Base-by-base conservation (phyloP, 2,888 invertebrate genomes). In the Microctonus hyperodae region DNA sequence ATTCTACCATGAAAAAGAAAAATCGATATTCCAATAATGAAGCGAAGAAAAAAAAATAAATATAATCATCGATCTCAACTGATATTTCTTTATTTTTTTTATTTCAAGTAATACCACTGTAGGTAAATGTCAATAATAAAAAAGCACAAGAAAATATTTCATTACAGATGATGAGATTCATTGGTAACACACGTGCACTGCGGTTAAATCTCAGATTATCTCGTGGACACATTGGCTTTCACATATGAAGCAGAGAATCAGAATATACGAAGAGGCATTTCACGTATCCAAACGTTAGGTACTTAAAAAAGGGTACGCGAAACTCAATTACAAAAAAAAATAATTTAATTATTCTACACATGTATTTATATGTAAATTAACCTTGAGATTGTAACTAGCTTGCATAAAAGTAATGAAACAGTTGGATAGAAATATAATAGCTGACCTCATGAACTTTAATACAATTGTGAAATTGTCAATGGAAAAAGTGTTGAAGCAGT, bases 181-280 rank as follows among this genome's bases (percentile, higher is more conserved):
- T 37, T 37, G 37, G 37, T n/a, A 37, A 37, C n/a, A 37, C 1
- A 37, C 37, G 37, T 37, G 37, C n/a, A 37, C 37, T 37, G n/a
- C 3, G 37, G 9, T 44, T 44, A 1, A 44, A 6, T 75, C 73
- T 76, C 72, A 78, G 77, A 75, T 74, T 16, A 44, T 59, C 79
- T 79, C 70, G 74, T 72, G 80, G 80, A 78, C 76, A 80, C 76
- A 78, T 78, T 73, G 76, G 70, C 75, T 71, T 81, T 81, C 81
- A 81, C 81, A 81, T 79, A 80, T 81, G 81, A 82, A 81, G 72
- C 79, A 82, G 81, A 78, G 75, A 2, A 81, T 71, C 74, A 81
- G 78, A 75, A 81, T 64, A 64, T 48, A 59, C 73, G 77, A 81
- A 73, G 79, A 68, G 71, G 59, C 67, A 16, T 44, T 44, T 44